Percentiles rank a stretch among this genome's conserved stretches.
Conservation (phyloP, 1,140 invertebrate species). For the Habropoda laboriosa region DNA sequence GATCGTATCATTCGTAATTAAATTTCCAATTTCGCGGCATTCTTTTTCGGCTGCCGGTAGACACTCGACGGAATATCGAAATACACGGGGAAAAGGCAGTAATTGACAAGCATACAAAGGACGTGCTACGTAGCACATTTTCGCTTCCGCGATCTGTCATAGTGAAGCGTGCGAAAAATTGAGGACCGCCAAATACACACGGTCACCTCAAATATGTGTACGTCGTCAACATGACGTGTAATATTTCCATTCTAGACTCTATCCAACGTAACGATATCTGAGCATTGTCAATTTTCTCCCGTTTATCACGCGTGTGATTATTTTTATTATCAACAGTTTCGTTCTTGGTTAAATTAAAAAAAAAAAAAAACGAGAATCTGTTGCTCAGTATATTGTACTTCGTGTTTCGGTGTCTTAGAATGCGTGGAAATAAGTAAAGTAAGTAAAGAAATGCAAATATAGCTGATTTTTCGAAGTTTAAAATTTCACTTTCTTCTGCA, state of each 20-base stretch:
- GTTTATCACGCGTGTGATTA: too few relatives aligned
- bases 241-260: background rate
- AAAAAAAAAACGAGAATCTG: too few relatives aligned
- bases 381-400: too few relatives aligned
- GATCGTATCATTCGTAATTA: conserved; percentile 44
- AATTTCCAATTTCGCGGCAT: conserved; percentile 38
- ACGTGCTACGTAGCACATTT: conserved; percentile 26
- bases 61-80: conserved; percentile 32
- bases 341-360: too few relatives aligned
- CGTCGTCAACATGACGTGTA: conserved; percentile 7
- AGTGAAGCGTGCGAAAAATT: conserved; percentile 1
- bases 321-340: too few relatives aligned
- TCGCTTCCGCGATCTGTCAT: background rate
- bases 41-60: conserved; percentile 14
- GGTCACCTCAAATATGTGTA: background rate
- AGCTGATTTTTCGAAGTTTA: too few relatives aligned
- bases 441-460: too few relatives aligned
- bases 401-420: too few relatives aligned
- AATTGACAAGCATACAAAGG: conserved; percentile 43
- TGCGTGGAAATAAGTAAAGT: too few relatives aligned
- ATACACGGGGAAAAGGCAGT: conserved; percentile 23
- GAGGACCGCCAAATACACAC: background rate
- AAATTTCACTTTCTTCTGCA: too few relatives aligned
- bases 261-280: too few relatives aligned
- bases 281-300: too few relatives aligned